phyloP scores from a whole-genome alignment of 2,113 vertebrate genomes.

The Okapia johnstoni region DNA sequence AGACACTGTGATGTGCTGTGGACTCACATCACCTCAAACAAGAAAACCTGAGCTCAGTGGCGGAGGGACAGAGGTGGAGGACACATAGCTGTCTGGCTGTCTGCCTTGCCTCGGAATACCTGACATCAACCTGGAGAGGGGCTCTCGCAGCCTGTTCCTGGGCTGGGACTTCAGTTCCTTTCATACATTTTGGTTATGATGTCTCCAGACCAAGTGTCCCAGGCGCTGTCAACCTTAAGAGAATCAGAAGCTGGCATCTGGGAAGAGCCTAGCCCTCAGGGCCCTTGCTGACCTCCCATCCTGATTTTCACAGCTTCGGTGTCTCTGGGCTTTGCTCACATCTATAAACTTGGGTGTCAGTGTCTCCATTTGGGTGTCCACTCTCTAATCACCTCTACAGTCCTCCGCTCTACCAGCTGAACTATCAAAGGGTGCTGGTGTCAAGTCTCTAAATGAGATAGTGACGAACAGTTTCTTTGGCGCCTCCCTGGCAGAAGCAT shows the following conservation, averaged over 20 bases:
- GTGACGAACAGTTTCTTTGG: conserved; percentile 11
- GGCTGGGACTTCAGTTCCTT: neutral
- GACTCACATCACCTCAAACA: neutral
- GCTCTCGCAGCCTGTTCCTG: neutral
- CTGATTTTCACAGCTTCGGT: neutral
- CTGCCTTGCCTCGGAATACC: neutral
- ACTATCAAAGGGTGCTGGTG: conserved; percentile 82
- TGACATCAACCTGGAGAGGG: neutral
- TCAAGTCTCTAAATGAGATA: conserved; percentile 41
- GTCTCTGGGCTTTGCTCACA: neutral
- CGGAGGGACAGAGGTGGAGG: neutral
- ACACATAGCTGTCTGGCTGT: neutral
- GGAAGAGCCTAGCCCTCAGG: neutral
- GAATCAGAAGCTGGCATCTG: neutral
- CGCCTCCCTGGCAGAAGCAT: conserved; percentile 20
- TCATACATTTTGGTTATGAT: neutral
- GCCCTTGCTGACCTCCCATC: neutral
- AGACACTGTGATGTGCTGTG: neutral
- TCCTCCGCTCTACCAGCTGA: conserved; percentile 89
- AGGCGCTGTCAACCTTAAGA: neutral
- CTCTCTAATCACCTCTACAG: conserved; percentile 70
- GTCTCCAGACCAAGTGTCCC: neutral
- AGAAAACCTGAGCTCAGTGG: neutral
- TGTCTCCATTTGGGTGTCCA: neutral
- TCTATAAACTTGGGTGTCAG: conserved; percentile 1